Evolutionary conservation across 2,888 invertebrate species (phyloP), one percentile per base, ranked within the genome.

Genomic region (Zhuqinia jingwanae): DNA sequence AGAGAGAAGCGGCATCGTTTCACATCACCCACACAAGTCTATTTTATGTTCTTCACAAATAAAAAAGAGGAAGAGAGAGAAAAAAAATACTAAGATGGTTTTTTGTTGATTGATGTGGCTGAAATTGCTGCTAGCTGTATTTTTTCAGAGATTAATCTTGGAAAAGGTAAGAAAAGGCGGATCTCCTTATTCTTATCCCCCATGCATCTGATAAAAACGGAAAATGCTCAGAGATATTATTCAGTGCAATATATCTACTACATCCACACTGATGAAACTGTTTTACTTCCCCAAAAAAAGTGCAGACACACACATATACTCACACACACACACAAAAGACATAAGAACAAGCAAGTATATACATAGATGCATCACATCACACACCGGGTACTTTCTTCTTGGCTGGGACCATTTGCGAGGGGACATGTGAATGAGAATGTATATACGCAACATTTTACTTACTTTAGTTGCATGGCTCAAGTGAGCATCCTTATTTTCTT

Each of bases 61-160:
- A 50, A 13, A 30, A n/a, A 20, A 47, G n/a, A 50, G 53, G 75
- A 53, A 75, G 27, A 13, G 53, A n/a, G 30, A 47, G n/a, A 50
- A 65, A 53, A 53, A 45, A 58, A 58, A 22, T 22, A 11, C 68
- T 22, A 13, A 63, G 63, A 70, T 45, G 56, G 60, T 77, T 87
- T 68, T 82, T 86, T 65, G 68, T 86, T 87, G 87, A 82, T 87
- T 87, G 87, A 86, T 86, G 81, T 82, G 87, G 22, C 81, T 78
- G 63, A 87, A 82, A 87, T 82, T 82, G 87, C 80, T 77, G 65
- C 77, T 20, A 77, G 81, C 82, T 70, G 65, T 77, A 77, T 77
- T 87, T 82, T 82, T 78, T 85, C 81, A 30, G 47, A 87, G 87
- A 87, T 87, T 87, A 87, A 87, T 87, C 87, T 81, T 86, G 77